These are phyloP conservation scores for Montipora capitata DNA, from an alignment of 92 coral and sea anemone species.

Conservation along the genomic window DNA sequence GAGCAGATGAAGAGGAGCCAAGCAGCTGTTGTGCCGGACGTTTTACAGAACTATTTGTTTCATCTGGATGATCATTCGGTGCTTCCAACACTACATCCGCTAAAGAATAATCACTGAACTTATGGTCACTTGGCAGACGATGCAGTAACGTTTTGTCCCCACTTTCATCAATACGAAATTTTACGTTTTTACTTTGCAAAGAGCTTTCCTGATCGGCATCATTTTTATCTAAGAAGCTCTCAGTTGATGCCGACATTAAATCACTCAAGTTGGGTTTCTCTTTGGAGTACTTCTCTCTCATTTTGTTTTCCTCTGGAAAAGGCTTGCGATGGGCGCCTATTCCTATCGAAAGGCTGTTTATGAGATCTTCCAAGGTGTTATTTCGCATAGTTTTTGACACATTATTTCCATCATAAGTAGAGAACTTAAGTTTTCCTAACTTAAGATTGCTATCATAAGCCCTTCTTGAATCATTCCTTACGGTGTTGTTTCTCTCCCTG, in stretches of 20 bases:
- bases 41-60: neutral
- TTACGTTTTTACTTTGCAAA: conserved; percentile 2
- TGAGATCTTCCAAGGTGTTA: conserved; percentile 37
- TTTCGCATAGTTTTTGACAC: conserved; percentile 12
- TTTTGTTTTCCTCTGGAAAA: neutral
- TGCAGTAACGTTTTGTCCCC: conserved; percentile 20
- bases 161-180: conserved; percentile 23
- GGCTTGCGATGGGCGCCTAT: neutral
- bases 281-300: conserved; percentile 26
- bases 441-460: too few relatives aligned
- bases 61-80: conserved; percentile 21
- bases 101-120: conserved; percentile 33
- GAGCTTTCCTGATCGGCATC: conserved; percentile 18
- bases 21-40: neutral
- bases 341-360: conserved; percentile 20
- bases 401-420: conserved; percentile 22
- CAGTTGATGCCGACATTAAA: conserved; percentile 18
- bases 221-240: neutral
- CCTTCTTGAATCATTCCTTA: neutral
- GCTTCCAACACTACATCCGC: conserved; percentile 38
- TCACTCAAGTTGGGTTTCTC: conserved; percentile 17
- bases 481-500: neutral
- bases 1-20: neutral
- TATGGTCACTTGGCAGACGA: conserved; percentile 50
- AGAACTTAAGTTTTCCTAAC: neutral